Conservation (phyloP, 2,797 vertebrate genomes). For the Enteromius viviparus region DNA sequence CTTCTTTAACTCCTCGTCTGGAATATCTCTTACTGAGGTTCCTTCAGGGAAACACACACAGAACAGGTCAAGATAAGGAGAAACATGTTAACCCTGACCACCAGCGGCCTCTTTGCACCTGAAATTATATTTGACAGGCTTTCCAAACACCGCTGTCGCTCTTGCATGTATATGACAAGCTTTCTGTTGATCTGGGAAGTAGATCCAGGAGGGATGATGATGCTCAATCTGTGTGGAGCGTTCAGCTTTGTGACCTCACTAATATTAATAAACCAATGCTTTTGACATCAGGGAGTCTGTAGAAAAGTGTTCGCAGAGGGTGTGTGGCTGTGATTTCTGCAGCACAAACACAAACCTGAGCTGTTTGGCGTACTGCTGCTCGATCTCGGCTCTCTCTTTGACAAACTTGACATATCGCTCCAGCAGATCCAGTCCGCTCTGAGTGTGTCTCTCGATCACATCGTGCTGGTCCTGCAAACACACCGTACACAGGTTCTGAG, state of each 20-base stretch:
- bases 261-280: not conserved
- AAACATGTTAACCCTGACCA: not conserved
- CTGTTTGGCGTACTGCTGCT: constrained; percentile 93
- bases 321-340: not conserved
- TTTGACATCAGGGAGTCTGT: too few relatives aligned
- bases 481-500: not conserved
- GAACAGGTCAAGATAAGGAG: not conserved
- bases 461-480: constrained; percentile 92
- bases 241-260: not conserved
- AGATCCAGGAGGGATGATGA: too few relatives aligned
- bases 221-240: not conserved
- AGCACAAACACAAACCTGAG: constrained; percentile 71
- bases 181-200: not conserved
- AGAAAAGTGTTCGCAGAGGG: not conserved
- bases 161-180: too few relatives aligned
- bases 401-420: constrained; percentile 97
- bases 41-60: constrained; percentile 64
- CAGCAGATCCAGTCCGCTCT: constrained; percentile 90
- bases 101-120: not conserved
- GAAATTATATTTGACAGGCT: not conserved
- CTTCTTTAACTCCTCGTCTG: constrained; percentile 81
- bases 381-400: constrained; percentile 92
- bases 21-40: constrained; percentile 83
- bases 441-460: constrained; percentile 94
- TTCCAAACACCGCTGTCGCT: too few relatives aligned